Percentiles rank a stretch among this genome's conserved stretches.
phyloP scores from a whole-genome alignment of 2,888 invertebrate genomes.

The Ommatoiulus sabulosus region DNA sequence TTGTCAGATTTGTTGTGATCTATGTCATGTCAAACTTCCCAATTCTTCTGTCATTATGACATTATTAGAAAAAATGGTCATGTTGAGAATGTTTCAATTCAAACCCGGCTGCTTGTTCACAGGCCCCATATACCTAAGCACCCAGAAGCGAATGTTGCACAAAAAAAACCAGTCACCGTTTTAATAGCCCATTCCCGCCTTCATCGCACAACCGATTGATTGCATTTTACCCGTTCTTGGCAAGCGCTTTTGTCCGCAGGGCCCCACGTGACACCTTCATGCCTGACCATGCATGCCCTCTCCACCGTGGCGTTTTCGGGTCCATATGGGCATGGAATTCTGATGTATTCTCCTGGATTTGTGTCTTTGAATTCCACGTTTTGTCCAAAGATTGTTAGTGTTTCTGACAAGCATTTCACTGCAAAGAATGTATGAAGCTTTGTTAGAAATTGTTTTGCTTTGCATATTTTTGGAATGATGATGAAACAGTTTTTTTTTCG shows the following conservation, averaged over 20 bases:
- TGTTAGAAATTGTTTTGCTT: neutral
- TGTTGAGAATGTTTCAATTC: too few species aligned
- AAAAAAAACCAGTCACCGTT: too few species aligned
- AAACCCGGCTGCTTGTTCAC: too few species aligned
- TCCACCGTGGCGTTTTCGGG: slow-evolving; percentile 16
- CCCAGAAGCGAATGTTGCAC: too few species aligned
- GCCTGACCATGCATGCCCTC: neutral
- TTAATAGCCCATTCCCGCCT: too few species aligned
- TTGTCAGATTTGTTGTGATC: too few species aligned
- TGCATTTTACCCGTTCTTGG: neutral
- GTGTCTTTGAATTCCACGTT: slow-evolving; percentile 60
- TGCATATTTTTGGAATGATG: too few species aligned
- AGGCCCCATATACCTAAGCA: too few species aligned
- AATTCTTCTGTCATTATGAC: too few species aligned
- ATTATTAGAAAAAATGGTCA: too few species aligned
- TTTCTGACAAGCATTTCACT: slow-evolving; percentile 57
- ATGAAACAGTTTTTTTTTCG: neutral
- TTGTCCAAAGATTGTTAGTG: slow-evolving; percentile 56
- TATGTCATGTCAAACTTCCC: too few species aligned
- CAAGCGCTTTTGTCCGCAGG: neutral
- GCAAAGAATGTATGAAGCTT: neutral
- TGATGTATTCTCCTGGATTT: slow-evolving; percentile 54
- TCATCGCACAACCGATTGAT: neutral
- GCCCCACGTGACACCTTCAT: neutral
- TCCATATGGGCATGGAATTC: slow-evolving; percentile 60